Evolutionary conservation across 2,113 vertebrate species (phyloP).

Genomic region (Nyctereutes procyonoides): DNA sequence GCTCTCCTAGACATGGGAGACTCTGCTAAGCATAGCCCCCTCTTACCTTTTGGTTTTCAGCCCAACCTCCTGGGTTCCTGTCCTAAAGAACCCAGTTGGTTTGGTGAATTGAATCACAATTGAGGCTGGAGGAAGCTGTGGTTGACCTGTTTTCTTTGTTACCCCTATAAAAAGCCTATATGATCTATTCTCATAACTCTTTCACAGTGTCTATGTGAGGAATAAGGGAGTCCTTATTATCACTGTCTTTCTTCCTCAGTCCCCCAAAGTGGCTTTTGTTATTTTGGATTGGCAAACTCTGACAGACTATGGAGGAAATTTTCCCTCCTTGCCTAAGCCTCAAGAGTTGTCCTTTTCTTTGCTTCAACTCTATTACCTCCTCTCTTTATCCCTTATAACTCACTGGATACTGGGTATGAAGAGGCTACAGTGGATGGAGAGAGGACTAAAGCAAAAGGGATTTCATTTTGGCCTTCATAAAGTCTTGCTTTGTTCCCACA

Average conservation of each 20-base stretch:
- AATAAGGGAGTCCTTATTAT: not conserved
- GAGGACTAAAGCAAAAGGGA: not conserved
- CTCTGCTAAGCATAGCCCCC: not conserved
- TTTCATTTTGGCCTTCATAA: not conserved
- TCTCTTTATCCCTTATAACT: not conserved
- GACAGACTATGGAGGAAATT: not conserved
- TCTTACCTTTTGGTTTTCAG: not conserved
- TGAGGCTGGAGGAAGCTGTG: conserved; percentile 35
- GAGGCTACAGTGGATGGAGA: not conserved
- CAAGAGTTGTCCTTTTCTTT: not conserved
- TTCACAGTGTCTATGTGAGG: not conserved
- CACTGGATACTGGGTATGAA: not conserved
- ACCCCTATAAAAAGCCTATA: not conserved
- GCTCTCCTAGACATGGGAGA: not conserved
- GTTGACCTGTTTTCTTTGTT: conserved; percentile 34
- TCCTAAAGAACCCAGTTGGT: not conserved
- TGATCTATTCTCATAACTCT: not conserved
- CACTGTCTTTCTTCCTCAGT: not conserved
- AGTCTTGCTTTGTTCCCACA: not conserved
- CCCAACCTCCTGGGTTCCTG: not conserved
- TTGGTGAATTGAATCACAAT: not conserved
- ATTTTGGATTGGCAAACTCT: not conserved
- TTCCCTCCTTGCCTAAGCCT: not conserved
- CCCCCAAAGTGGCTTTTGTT: not conserved
- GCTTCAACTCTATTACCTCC: not conserved